Base-by-base conservation (phyloP, 2,797 vertebrate species). In the Rhinatrema bivittatum region DNA sequence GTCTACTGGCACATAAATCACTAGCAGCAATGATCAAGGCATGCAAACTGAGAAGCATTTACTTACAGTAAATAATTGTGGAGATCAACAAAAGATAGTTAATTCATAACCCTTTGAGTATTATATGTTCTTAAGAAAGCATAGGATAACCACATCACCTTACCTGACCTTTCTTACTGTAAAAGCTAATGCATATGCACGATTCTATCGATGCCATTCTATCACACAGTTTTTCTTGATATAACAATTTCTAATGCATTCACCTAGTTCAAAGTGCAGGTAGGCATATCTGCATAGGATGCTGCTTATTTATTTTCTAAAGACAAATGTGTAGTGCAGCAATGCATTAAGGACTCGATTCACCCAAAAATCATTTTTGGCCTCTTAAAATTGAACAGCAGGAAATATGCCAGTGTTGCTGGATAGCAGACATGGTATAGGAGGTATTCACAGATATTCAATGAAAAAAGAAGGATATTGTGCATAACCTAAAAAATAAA, bases 41-140 rank as follows among this genome's bases (percentile, higher is more conserved):
- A 91, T 93, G 89, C 91, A 87, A 88, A 85, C 87, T 85, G 79
- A 91, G 86, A 89, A 94, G 90, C 91, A 95, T 91, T 93, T 93
- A 81, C 78, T 93, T 93, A 81, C 78, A 86, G 73, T 79, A 88
- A 82, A 81, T 85, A 67, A 82, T 78, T 70, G 76, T 77, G 72
- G 71, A 74, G 62, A 68, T 60, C 46, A 74, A 72, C 69, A 66
- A 66, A 79, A 54, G 65, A 70, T 68, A 60, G 56, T 75, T 71
- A 79, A 82, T 79, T 73, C 74, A 84, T 81, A 86, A 86, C 81
- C 84, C 84, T 86, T 86, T 85, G 81, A 85, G 82, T 85, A 84
- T 84, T 84, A 84, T 75, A 70, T 84, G 70, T 65, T 53, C 46
- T 50, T 53, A 53, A 42, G 59, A 62, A 53, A 56, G 58, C 73